Evolutionary conservation across 2,797 vertebrate species (phyloP), one percentile per base, ranked within the genome.

Genomic region (Botia kubotai): DNA sequence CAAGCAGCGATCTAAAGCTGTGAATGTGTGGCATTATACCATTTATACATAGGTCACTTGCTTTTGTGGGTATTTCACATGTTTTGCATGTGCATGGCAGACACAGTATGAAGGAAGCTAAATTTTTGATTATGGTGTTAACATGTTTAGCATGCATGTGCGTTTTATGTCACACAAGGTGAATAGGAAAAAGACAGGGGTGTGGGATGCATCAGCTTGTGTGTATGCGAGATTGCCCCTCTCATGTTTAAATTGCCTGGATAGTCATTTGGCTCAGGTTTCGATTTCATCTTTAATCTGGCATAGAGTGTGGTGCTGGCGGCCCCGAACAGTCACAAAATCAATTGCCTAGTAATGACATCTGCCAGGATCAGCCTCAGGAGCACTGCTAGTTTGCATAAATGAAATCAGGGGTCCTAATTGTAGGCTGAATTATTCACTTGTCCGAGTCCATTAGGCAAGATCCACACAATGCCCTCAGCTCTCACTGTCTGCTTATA

Each of bases 331-430:
- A 82, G 91, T 85, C 88, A 91, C 91, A 92, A 94, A 94, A 95
- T 93, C 94, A 94, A 95, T 94, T 94, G 93, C 87, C 90, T 93
- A 93, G 93, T 93, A 94, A 94, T 94, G 94, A 94, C 94, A 95
- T 94, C 93, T 95, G 93, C 92, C 94, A 93, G 91, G 87, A 91
- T 88, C 86, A 87, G 90, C 92, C 89, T 89, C 77, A 12, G 83
- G 90, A 92, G 90, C 68, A 88, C 93, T 93, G 86, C 79, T 89
- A 93, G 93, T 93, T 92, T 92, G 90, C 90, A 89, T 92, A 91
- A 94, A 94, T 94, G 90, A 94, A 95, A 94, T 93, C 93, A 92
- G 90, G 87, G 87, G 88, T 85, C 89, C 93, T 95, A 94, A 95
- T 95, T 94, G 92, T 89, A 87, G 83, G 87, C 90, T 94, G 94